A percentile compares a stretch with the other conserved stretches of the same genome.
phyloP scores from a whole-genome alignment of 2,113 vertebrate genomes.

The Vombatus ursinus region DNA sequence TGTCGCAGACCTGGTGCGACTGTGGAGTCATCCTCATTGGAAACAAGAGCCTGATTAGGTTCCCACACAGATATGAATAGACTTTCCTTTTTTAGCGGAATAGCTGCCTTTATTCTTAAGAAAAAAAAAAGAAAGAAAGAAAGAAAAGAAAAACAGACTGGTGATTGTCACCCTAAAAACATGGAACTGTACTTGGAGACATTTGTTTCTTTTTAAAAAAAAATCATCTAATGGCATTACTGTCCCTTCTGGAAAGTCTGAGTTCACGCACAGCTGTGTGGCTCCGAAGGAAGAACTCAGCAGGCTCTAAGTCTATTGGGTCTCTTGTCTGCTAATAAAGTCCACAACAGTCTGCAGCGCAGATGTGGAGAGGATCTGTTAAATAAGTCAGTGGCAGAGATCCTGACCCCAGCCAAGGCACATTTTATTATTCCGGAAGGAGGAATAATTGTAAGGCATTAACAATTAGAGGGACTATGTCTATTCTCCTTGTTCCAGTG shows the following conservation, averaged over 20 bases:
- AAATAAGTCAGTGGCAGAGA: slow-evolving; percentile 87
- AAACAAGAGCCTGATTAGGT: slow-evolving; percentile 98
- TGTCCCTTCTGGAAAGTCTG: slow-evolving; percentile 87
- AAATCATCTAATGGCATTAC: slow-evolving; percentile 81
- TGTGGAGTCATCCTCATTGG: slow-evolving; percentile 91
- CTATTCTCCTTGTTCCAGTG: slow-evolving; percentile 75
- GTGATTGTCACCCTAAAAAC: slow-evolving; percentile 91
- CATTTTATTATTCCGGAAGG: slow-evolving; percentile 90
- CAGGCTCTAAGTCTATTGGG: slow-evolving; percentile 85
- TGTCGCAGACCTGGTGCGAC: slow-evolving; percentile 89
- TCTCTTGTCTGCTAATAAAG: slow-evolving; percentile 84
- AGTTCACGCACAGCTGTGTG: slow-evolving; percentile 89
- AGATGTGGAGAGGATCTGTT: slow-evolving; percentile 90
- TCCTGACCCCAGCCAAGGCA: slow-evolving; percentile 87
- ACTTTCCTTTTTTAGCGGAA: slow-evolving; percentile 87
- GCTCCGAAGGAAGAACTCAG: slow-evolving; percentile 82
- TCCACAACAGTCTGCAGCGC: slow-evolving; percentile 88
- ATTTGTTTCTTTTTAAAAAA: slow-evolving; percentile 83
- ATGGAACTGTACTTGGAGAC: slow-evolving; percentile 83
- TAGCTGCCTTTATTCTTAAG: slow-evolving; percentile 85
- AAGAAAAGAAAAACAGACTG: slow-evolving; percentile 87
- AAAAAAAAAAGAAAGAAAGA: slow-evolving; percentile 12
- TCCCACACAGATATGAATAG: slow-evolving; percentile 95
- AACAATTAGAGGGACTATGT: slow-evolving; percentile 84
- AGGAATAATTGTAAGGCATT: slow-evolving; percentile 85